Base-by-base conservation (phyloP, 2,113 vertebrate species). In the Callorhinus ursinus region DNA sequence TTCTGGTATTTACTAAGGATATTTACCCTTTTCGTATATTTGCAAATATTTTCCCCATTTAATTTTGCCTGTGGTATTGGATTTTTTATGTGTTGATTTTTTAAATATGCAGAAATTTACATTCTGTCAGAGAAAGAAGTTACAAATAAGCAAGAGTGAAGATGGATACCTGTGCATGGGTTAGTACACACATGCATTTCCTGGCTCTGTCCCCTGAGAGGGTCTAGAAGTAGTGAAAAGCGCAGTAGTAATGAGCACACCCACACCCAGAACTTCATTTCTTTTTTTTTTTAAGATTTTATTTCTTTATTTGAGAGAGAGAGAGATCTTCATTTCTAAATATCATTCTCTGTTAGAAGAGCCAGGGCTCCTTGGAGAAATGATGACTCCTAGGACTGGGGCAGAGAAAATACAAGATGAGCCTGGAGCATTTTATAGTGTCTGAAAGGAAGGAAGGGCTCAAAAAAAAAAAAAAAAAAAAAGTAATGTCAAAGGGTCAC, bases 381-480 rank as follows among this genome's bases (percentile, higher is more conserved):
- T 84, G 22, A 81, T 97, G 63, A 91, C 42, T 88, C 77, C 90
- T 94, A 74, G 36, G 10, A 26, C 83, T 85, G 36, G 49, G 22
- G 28, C 61, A 94, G 91, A 97, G 84, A 95, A 92, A 74, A 83
- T 26, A 36, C 28, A 88, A 92, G n/a, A 72, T 86, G 80, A 95
- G 31, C 83, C n/a, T 59, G 33, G 59, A 84, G 26, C 71, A 85
- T 90, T 79, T 93, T 84, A 72, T 26, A 93, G 49, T 95, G 6
- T 19, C 81, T 42, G 24, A 86, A 82, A 61, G 19, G 90, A 65
- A 77, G 39, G 26, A 90, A 77, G 61, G 90, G 24, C 59, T 95
- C 53, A 92, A 72, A 96, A n/a, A 95, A n/a, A n/a, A n/a, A n/a
- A n/a, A n/a, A 86, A 72, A 96, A 91, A 69, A 89, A 86, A 46